Conservation (phyloP, 2,888 invertebrate species). For the Stenoptilia bipunctidactyla region DNA sequence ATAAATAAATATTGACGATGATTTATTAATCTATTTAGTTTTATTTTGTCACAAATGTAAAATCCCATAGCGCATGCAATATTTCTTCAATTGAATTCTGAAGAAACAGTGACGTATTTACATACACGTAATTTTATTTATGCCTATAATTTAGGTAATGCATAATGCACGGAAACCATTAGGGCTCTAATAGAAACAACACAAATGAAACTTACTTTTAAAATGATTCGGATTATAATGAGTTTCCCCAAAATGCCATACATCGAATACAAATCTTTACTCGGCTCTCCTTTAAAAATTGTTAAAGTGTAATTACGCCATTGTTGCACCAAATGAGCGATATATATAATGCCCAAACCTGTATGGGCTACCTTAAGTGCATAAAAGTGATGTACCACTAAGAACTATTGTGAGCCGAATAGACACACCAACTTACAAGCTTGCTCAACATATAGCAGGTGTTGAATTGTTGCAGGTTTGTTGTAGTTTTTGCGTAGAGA, state of each 20-base stretch:
- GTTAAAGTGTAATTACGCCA: constrained; percentile 7
- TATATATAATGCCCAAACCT: too few relatives aligned
- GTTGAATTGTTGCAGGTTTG: too few relatives aligned
- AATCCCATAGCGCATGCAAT: constrained; percentile 4
- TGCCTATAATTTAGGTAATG: constrained; percentile 1
- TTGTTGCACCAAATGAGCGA: constrained; percentile 8
- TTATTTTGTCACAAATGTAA: constrained; percentile 9
- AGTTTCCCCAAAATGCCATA: background rate
- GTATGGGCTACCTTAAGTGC: too few relatives aligned
- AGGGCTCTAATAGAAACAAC: background rate
- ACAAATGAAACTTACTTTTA: background rate
- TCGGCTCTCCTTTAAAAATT: constrained; percentile 5
- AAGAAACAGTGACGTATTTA: constrained; percentile 10
- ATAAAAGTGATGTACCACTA: too few relatives aligned
- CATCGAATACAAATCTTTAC: constrained; percentile 1
- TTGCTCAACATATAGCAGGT: too few relatives aligned
- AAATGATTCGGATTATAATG: background rate
- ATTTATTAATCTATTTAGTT: constrained; percentile 5
- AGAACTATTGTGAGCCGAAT: too few relatives aligned
- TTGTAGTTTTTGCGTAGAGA: too few relatives aligned
- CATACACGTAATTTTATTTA: constrained; percentile 5
- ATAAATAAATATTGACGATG: background rate
- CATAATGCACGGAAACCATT: background rate
- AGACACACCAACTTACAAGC: too few relatives aligned
- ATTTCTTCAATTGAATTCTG: constrained; percentile 8